phyloP scores from a whole-genome alignment of 2,113 vertebrate genomes.

The Gadus chalcogrammus region DNA sequence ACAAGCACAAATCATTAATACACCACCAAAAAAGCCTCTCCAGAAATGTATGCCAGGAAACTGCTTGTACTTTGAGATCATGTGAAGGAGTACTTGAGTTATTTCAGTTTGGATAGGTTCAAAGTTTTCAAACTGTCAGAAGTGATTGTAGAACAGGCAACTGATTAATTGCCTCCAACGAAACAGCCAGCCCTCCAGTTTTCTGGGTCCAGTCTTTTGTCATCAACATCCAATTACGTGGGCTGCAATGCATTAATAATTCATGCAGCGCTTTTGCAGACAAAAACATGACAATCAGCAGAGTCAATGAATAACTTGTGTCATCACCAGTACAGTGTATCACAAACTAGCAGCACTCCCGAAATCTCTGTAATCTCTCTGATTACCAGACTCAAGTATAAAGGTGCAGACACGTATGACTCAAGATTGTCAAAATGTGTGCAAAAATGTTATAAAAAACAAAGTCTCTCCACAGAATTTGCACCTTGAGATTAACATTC shows the following conservation, averaged over 20 bases:
- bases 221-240: constrained; percentile 58
- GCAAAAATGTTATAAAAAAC: background rate
- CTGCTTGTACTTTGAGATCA: too few relatives aligned
- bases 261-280: constrained; percentile 58
- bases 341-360: constrained; percentile 35
- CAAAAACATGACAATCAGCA: constrained; percentile 62
- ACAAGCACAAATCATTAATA: too few relatives aligned
- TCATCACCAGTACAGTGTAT: constrained; percentile 62
- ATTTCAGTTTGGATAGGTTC: constrained; percentile 14
- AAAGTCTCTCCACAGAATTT: background rate
- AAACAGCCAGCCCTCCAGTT: constrained; percentile 34
- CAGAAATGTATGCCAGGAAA: too few relatives aligned
- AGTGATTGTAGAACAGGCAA: constrained; percentile 26
- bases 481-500: constrained; percentile 12
- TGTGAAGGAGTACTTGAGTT: background rate
- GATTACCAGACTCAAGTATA: constrained; percentile 30
- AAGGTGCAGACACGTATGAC: constrained; percentile 11
- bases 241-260: constrained; percentile 65
- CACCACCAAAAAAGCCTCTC: too few relatives aligned
- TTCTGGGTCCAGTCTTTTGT: constrained; percentile 50
- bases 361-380: constrained; percentile 29
- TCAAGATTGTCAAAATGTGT: background rate
- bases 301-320: constrained; percentile 58
- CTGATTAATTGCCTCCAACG: constrained; percentile 47
- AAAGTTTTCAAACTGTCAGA: constrained; percentile 31